Percentiles rank a stretch among this genome's conserved stretches.
Evolutionary conservation across 2,797 vertebrate genomes (phyloP).

Genomic region (Danio aesculapii): DNA sequence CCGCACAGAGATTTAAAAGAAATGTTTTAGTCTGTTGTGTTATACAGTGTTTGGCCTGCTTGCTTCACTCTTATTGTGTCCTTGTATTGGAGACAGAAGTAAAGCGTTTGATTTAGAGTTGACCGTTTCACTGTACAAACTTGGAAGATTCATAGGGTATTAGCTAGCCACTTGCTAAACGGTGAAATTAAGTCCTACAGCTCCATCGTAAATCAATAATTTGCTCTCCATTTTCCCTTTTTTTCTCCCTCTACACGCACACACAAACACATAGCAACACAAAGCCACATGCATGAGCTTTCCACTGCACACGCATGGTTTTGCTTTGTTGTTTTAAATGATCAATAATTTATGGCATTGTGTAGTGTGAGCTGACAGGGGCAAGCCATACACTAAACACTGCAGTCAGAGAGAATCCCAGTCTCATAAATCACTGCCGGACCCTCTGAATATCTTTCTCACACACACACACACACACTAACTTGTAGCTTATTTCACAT

Average conservation of each 20-base stretch:
- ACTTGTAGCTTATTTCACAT: constrained; percentile 5
- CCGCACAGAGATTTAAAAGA: not conserved
- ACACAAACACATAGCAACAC: constrained; percentile 4
- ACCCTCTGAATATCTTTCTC: constrained; percentile 9
- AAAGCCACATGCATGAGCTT: constrained; percentile 30
- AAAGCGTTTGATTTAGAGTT: constrained; percentile 73
- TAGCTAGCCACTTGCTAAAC: constrained; percentile 76
- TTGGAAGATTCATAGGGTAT: constrained; percentile 74
- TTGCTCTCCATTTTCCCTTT: constrained; percentile 24
- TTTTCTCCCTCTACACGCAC: not conserved
- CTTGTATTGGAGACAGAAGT: not conserved
- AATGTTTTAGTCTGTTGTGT: not conserved
- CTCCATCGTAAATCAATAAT: constrained; percentile 73
- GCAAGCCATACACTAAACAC: constrained; percentile 65
- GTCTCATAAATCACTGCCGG: constrained; percentile 63
- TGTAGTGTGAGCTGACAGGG: constrained; percentile 65
- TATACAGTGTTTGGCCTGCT: not conserved
- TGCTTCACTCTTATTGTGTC: not conserved
- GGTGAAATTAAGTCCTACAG: constrained; percentile 66
- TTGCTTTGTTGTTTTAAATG: constrained; percentile 63
- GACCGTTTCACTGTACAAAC: constrained; percentile 70
- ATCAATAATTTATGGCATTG: constrained; percentile 69
- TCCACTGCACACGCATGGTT: constrained; percentile 28
- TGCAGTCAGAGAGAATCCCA: constrained; percentile 54
- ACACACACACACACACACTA: constrained; percentile 20